Evolutionary conservation across 2,888 invertebrate genomes (phyloP).

Genomic region (Callinectes sapidus): DNA sequence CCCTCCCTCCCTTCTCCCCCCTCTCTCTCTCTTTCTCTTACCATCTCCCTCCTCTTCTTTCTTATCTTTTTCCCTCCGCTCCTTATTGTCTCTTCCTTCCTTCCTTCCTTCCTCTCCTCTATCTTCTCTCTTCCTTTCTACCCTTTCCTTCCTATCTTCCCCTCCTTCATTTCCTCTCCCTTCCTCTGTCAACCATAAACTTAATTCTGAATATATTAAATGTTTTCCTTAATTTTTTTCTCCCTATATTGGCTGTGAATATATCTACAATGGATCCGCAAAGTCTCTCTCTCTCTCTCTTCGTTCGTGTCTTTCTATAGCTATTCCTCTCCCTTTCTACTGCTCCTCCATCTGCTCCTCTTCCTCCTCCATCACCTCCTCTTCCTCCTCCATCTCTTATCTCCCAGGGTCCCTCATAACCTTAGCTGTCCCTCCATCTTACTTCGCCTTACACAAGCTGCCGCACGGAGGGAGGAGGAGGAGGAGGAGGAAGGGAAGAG

Average conservation of each 20-base stretch:
- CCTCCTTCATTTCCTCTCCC: neutral
- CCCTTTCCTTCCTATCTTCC: neutral
- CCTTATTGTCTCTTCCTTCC: too few relatives aligned
- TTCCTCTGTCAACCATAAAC: neutral
- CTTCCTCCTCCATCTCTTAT: neutral
- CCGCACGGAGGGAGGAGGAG: neutral
- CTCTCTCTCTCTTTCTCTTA: too few relatives aligned
- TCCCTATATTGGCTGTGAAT: neutral
- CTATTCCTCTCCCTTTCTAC: neutral
- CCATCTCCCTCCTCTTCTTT: too few relatives aligned
- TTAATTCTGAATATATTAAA: neutral
- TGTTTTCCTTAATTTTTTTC: neutral
- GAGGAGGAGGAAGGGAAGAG: neutral
- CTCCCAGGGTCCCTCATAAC: neutral
- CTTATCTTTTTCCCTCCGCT: too few relatives aligned
- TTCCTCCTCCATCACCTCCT: conserved; percentile 21
- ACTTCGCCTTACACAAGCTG: neutral
- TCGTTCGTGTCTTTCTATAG: neutral
- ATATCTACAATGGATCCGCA: conserved; percentile 8
- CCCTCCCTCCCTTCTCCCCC: too few relatives aligned
- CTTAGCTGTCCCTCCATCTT: neutral
- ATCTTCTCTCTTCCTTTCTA: too few relatives aligned
- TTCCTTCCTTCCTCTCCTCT: too few relatives aligned
- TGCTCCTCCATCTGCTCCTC: neutral
- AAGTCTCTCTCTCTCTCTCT: conserved; percentile 4